phyloP scores from a whole-genome alignment of 2,797 vertebrate genomes.

The Microhierax caerulescens region DNA sequence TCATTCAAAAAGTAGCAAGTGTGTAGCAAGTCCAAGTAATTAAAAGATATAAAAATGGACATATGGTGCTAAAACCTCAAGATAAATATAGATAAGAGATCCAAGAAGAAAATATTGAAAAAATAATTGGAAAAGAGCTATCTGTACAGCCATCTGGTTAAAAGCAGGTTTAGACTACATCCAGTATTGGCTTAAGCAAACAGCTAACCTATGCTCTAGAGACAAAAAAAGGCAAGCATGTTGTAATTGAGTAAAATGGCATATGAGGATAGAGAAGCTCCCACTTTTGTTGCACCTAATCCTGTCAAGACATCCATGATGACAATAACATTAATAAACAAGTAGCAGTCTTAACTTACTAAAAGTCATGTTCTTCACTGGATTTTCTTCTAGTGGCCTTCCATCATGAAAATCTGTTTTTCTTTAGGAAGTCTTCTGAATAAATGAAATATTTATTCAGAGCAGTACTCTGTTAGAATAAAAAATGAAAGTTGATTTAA shows the following conservation, averaged over 20 bases:
- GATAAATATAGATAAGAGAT: background rate
- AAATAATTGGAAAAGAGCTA: background rate
- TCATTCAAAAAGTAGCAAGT: background rate
- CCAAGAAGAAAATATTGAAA: background rate
- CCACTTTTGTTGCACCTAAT: background rate
- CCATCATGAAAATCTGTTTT: background rate
- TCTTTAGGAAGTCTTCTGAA: background rate
- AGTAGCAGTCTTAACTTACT: background rate
- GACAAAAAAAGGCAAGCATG: background rate
- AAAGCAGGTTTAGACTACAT: background rate
- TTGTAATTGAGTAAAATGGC: background rate
- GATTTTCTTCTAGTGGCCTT: background rate
- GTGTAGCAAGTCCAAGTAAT: background rate
- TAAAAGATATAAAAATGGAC: background rate
- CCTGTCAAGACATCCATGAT: background rate
- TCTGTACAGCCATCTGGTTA: background rate
- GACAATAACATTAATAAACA: background rate
- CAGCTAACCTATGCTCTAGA: background rate
- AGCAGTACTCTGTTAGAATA: background rate
- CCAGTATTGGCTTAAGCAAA: background rate
- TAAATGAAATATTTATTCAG: conserved; percentile 26
- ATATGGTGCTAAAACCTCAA: background rate
- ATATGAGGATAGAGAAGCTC: background rate
- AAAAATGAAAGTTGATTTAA: background rate
- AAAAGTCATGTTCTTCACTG: background rate